These are phyloP conservation scores for Muricea muricata DNA, from an alignment of 92 coral and sea anemone genomes.

Conservation along the genomic window DNA sequence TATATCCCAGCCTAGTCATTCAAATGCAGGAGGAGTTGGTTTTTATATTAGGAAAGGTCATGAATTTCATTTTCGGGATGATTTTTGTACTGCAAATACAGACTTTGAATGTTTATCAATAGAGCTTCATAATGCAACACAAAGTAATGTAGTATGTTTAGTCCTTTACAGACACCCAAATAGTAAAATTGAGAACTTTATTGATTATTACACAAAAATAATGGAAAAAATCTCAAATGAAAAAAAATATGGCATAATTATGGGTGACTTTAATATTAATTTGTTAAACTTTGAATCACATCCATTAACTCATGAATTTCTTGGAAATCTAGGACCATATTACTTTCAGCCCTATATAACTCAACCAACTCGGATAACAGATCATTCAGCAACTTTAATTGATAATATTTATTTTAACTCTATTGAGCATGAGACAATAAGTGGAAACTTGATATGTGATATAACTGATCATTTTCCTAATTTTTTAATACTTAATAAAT, in stretches of 20 bases:
- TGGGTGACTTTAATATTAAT: no score
- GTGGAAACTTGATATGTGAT: background rate
- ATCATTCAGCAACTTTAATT: no score
- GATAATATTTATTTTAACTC: background rate
- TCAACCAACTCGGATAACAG: background rate
- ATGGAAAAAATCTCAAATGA: background rate
- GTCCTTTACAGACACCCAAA: conserved; percentile 28
- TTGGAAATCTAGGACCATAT: background rate
- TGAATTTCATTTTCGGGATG: conserved; percentile 36
- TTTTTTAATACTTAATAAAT: no score
- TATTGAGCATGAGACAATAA: no score
- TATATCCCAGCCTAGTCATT: conserved; percentile 24
- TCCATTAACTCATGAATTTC: background rate
- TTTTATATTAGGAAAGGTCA: conserved; percentile 8
- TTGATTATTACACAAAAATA: no score
- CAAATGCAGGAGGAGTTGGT: conserved; percentile 20
- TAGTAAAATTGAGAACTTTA: conserved; percentile 30
- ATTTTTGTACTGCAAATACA: conserved; percentile 1
- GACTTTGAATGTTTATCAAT: conserved; percentile 40
- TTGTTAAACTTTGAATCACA: no score
- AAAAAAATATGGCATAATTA: background rate
- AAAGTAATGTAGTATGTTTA: conserved; percentile 25
- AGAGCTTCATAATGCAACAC: conserved; percentile 27
- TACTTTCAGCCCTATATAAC: background rate
- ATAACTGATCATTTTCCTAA: no score